A percentile compares a stretch with the other conserved stretches of the same genome.
phyloP scores from a whole-genome alignment of 2,888 invertebrate genomes.

The Scelioninae gen. 2 region DNA sequence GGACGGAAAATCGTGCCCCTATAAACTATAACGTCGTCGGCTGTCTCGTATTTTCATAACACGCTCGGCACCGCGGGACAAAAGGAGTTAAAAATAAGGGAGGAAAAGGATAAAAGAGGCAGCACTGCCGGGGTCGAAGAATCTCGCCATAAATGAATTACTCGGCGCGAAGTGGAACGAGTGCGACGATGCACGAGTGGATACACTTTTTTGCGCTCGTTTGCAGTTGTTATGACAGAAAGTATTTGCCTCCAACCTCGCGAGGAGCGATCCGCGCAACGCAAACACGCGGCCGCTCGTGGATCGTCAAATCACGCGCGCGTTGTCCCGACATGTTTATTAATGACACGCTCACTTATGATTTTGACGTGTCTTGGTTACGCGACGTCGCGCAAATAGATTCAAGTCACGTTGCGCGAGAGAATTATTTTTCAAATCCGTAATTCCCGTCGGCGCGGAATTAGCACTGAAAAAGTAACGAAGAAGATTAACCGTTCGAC shows the following conservation, averaged over 20 bases:
- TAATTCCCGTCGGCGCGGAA: slow-evolving; percentile 26
- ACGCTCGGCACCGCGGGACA: slow-evolving; percentile 6
- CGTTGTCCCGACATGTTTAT: slow-evolving; percentile 51
- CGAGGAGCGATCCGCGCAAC: slow-evolving; percentile 40
- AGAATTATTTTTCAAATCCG: slow-evolving; percentile 22
- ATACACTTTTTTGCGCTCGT: slow-evolving; percentile 54
- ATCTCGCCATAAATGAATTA: slow-evolving; percentile 53
- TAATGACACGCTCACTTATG: slow-evolving; percentile 52
- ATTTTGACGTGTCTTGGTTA: slow-evolving; percentile 33
- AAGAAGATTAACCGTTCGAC: slow-evolving; percentile 31
- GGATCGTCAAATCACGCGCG: slow-evolving; percentile 50
- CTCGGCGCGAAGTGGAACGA: slow-evolving; percentile 52
- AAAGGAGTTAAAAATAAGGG: slow-evolving; percentile 11
- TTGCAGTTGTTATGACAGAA: slow-evolving; percentile 58
- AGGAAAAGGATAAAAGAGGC: not conserved
- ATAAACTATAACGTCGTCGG: slow-evolving; percentile 43
- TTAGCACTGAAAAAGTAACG: slow-evolving; percentile 26
- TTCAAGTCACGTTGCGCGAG: too few species aligned
- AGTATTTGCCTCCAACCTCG: slow-evolving; percentile 54
- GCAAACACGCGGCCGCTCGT: slow-evolving; percentile 48
- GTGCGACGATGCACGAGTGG: slow-evolving; percentile 49
- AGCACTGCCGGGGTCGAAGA: slow-evolving; percentile 44
- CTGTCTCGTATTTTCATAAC: slow-evolving; percentile 58
- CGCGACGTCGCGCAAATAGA: slow-evolving; percentile 3
- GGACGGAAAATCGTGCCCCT: slow-evolving; percentile 20